phyloP scores from a whole-genome alignment of 2,888 invertebrate genomes.

The Marasmarcha lunaedactyla region DNA sequence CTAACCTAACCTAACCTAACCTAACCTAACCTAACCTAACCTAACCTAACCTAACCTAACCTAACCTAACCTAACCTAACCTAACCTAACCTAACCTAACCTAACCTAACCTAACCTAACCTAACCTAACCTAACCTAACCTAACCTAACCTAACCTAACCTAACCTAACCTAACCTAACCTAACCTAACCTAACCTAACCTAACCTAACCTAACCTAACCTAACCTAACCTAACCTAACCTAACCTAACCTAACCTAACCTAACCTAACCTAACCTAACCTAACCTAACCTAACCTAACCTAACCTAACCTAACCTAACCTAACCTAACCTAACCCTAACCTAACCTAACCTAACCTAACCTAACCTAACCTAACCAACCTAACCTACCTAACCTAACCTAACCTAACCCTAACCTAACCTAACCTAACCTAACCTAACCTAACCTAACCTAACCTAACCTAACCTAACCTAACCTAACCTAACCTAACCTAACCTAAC shows the following conservation, averaged over 20 bases:
- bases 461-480: slow-evolving; percentile 1
- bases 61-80: background rate
- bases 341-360: background rate
- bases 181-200: background rate
- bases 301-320: slow-evolving; percentile 1
- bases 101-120: slow-evolving; percentile 1
- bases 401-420: slow-evolving; percentile 1
- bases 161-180: slow-evolving; percentile 1
- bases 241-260: slow-evolving; percentile 1
- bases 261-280: slow-evolving; percentile 1
- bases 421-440: slow-evolving; percentile 1
- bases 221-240: slow-evolving; percentile 1
- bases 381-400: slow-evolving; percentile 1
- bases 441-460: slow-evolving; percentile 1
- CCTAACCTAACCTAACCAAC: background rate
- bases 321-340: background rate
- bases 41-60: background rate
- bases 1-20: slow-evolving; percentile 1
- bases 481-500: slow-evolving; percentile 1
- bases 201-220: slow-evolving; percentile 1
- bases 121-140: background rate
- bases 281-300: slow-evolving; percentile 1
- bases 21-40: slow-evolving; percentile 1
- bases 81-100: slow-evolving; percentile 1
- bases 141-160: slow-evolving; percentile 1